A percentile compares a stretch with the other conserved stretches of the same genome.
Conservation (phyloP, 2,888 invertebrate genomes). For the Caradrina kadenii region DNA sequence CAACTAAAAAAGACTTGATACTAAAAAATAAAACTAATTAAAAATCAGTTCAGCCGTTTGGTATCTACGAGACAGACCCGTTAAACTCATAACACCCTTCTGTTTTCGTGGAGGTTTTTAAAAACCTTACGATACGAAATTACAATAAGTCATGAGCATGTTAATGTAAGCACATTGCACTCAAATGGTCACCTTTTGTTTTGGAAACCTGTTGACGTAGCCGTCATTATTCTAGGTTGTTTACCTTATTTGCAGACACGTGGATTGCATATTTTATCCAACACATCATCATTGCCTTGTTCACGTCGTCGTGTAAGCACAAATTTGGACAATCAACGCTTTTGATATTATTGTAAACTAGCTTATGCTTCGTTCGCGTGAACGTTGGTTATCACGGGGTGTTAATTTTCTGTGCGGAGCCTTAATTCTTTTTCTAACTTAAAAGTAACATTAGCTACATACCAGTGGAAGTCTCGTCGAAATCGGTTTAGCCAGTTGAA, state of each 20-base stretch:
- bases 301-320: slow-evolving; percentile 9
- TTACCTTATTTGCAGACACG: slow-evolving; percentile 22
- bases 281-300: too few species aligned
- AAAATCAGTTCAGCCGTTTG: too few species aligned
- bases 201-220: neutral
- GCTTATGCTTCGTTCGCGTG: neutral
- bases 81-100: too few species aligned
- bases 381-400: neutral
- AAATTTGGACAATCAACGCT: slow-evolving; percentile 11
- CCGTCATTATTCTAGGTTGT: slow-evolving; percentile 16
- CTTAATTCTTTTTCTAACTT: too few species aligned
- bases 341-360: neutral
- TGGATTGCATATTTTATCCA: slow-evolving; percentile 20
- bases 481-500: too few species aligned
- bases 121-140: neutral
- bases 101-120: too few species aligned
- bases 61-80: too few species aligned
- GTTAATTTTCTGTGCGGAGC: too few species aligned
- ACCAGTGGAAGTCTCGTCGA: too few species aligned
- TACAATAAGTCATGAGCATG: neutral
- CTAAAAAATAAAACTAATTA: too few species aligned
- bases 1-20: too few species aligned
- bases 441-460: neutral
- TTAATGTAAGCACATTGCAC: neutral
- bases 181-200: neutral